Percentiles rank a stretch among this genome's conserved stretches.
Conservation (phyloP, 2,888 invertebrate genomes). For the Leptothorax acervorum region DNA sequence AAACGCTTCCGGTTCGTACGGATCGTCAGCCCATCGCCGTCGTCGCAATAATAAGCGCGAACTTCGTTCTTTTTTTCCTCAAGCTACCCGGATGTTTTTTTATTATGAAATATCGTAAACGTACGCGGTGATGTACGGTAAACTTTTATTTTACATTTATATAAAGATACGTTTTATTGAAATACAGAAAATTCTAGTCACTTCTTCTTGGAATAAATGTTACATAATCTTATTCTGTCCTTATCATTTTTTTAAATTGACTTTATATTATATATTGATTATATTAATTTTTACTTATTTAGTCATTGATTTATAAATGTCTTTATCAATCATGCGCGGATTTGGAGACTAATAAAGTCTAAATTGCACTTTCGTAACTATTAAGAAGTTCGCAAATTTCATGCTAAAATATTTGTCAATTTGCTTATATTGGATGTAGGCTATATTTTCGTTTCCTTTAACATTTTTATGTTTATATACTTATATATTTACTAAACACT, state of each 20-base stretch:
- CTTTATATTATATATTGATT: neutral
- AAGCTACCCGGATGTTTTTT: neutral
- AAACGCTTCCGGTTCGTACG: conserved; percentile 83
- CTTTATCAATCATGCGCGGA: neutral
- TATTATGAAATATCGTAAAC: neutral
- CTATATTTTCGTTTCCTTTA: neutral
- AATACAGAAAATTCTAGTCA: neutral
- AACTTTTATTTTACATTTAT: neutral
- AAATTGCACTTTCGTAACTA: neutral
- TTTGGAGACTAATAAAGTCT: neutral
- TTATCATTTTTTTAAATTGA: neutral
- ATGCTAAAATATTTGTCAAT: neutral
- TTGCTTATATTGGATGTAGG: neutral
- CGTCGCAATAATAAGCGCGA: conserved; percentile 37
- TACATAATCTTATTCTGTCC: neutral
- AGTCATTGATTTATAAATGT: neutral
- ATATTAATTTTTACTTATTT: neutral
- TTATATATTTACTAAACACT: neutral
- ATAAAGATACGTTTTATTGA: neutral
- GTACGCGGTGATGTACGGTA: neutral
- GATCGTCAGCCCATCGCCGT: conserved; percentile 44
- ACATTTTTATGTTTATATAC: neutral
- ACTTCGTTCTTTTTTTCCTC: conserved; percentile 57
- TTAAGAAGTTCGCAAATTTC: neutral
- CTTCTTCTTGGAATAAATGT: neutral